Percentiles rank a stretch among this genome's conserved stretches.
Evolutionary conservation across 2,888 invertebrate species (phyloP).

Genomic region (Lasioglossum morio): DNA sequence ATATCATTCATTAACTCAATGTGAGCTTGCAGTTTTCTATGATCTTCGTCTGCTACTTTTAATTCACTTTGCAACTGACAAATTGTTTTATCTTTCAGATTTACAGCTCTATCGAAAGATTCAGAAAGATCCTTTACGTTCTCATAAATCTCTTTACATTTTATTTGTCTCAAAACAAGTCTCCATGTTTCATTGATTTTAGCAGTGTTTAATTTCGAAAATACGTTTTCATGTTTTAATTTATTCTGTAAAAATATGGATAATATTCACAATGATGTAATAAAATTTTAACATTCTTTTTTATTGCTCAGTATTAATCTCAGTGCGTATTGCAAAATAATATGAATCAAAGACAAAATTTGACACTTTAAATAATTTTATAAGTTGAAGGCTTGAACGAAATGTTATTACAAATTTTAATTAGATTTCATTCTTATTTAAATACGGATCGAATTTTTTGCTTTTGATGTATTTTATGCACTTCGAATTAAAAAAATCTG

Average conservation of each 20-base stretch:
- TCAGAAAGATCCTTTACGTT: constrained; percentile 88
- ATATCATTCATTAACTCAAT: constrained; percentile 89
- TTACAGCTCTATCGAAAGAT: constrained; percentile 88
- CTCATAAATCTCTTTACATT: constrained; percentile 90
- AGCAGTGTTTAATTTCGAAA: constrained; percentile 91
- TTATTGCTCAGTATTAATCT: constrained; percentile 1
- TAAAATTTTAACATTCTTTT: constrained; percentile 7
- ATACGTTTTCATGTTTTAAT: constrained; percentile 92
- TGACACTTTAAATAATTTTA: neutral
- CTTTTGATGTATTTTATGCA: neutral
- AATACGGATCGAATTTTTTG: neutral
- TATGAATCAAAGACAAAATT: neutral
- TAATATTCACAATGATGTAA: constrained; percentile 2
- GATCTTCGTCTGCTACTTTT: constrained; percentile 90
- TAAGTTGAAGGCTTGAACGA: neutral
- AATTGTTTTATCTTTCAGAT: constrained; percentile 89
- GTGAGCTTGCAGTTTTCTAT: constrained; percentile 90
- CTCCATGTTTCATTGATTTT: constrained; percentile 95
- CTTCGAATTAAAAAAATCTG: neutral
- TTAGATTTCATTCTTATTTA: neutral
- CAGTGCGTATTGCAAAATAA: neutral
- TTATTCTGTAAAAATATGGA: constrained; percentile 88
- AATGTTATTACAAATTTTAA: neutral
- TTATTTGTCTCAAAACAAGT: constrained; percentile 90
- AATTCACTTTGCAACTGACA: constrained; percentile 88